Evolutionary conservation across 2,113 vertebrate genomes (phyloP).

Genomic region (Castor canadensis): DNA sequence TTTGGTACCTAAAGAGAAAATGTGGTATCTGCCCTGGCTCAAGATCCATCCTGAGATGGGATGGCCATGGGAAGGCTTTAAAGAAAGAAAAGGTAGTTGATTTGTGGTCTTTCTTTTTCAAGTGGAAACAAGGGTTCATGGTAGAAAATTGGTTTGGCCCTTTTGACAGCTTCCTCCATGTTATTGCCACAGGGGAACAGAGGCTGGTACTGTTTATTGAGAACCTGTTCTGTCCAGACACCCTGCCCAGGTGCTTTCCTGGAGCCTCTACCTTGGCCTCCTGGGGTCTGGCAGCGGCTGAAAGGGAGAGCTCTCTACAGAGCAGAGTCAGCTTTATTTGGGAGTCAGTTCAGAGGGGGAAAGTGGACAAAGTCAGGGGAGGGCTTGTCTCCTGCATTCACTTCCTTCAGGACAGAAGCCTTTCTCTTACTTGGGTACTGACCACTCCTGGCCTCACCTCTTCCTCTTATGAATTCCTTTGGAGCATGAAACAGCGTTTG

Average conservation of each 20-base stretch:
- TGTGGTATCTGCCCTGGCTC: neutral
- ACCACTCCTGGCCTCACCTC: neutral
- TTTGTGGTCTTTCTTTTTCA: neutral
- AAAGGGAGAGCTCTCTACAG: neutral
- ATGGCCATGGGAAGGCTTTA: neutral
- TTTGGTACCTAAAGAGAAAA: neutral
- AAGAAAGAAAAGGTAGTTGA: neutral
- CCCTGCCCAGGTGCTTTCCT: neutral
- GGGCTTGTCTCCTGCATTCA: neutral
- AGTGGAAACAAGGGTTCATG: neutral
- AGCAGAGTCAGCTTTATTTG: neutral
- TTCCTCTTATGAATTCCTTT: conserved; percentile 79
- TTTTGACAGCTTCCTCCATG: neutral
- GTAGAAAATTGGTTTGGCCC: neutral
- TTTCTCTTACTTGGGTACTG: conserved; percentile 1
- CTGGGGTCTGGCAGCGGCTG: neutral
- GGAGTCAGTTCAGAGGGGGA: neutral
- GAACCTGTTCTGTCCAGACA: neutral
- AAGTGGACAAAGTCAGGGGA: neutral
- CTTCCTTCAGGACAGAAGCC: conserved; percentile 38
- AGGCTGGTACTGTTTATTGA: neutral
- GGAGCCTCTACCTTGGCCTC: neutral
- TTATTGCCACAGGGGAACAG: neutral
- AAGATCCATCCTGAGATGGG: neutral
- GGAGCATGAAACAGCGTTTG: conserved; percentile 80